Evolutionary conservation across 2,797 vertebrate species (phyloP), one percentile per base, ranked within the genome.

Genomic region (Danio jaintianensis): DNA sequence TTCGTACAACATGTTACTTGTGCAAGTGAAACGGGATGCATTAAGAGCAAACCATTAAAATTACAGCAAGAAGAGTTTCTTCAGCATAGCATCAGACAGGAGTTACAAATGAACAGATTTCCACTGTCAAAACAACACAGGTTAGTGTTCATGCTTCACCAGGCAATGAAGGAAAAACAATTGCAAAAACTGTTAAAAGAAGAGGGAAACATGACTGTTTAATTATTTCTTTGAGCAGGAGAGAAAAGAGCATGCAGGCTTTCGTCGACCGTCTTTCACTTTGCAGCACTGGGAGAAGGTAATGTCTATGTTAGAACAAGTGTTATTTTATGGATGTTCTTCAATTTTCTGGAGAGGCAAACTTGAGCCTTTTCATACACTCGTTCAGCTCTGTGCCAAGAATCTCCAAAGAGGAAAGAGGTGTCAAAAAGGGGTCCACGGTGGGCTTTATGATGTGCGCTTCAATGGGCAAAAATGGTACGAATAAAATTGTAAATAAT

Each of bases 61-160:
- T 80, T 75, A 78, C 42, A 61, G 22, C 47, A 15, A 76, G 67
- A 78, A 67, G 42, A 73, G 52, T 58, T 72, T 59, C 52, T 7
- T 67, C 74, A 20, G 56, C 64, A 82, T n/a, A 75, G 20, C 48
- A 80, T 84, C 83, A 86, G 66, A 82, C 67, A 48, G 73, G 68
- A 85, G 84, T 83, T 80, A 78, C 86, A 75, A 84, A 85, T 87
- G 86, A 89, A 85, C 82, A 90, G 85, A 88, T 86, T 87, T 78
- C 80, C 79, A 77, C 82, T 84, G 87, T 90, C 88, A 88, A 86
- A 91, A 90, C 82, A 90, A 89, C 75, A 87, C 42, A 77, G 87
- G 90, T 93, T 91, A 92, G 89, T 88, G 88, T 81, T 89, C 90
- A 92, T 90, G 92, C 91, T 91, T 90, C 83, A 84, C 78, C 58